Evolutionary conservation across 2,113 vertebrate genomes (phyloP), one percentile per base, ranked within the genome.

Genomic region (Leptobrachium ailaonicum): DNA sequence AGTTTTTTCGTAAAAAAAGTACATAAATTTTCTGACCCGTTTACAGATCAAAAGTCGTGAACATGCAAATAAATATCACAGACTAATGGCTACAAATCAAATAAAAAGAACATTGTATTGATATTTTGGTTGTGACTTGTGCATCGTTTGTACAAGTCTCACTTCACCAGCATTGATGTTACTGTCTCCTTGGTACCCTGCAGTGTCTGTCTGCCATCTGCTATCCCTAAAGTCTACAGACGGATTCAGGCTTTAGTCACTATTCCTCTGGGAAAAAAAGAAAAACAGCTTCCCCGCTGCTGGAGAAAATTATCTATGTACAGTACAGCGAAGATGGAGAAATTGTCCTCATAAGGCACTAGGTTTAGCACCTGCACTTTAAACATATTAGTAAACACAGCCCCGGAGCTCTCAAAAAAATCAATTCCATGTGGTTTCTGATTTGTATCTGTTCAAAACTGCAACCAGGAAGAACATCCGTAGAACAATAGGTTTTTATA

Each of bases 241-340:
- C 75, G 43, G 80, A 79, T 80, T 82, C 62, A 84, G 58, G 13
- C n/a, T 45, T 84, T 83, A 85, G 69, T 83, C 68, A 80, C 73
- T 86, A 73, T 67, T 84, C 60, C 83, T 71, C 71, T 75, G 82
- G 81, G 77, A 2, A 50, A 50, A 50, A 32, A 70, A 66, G 82
- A 69, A 74, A 88, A 82, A n/a, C 47, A 80, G 63, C 68, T 85
- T 54, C 66, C 77, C 73, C 71, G 73, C 44, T 84, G 81, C 77
- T 82, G 79, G 78, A 83, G 53, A 77, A 85, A 87, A 87, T 82
- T 42, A 86, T 85, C 77, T 85, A 75, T 66, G 62, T 70, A 76
- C 4, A 84, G 69, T 75, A 83, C 56, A 83, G 80, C n/a, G 56
- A 84, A 54, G 63, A 54, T 72, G 6, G 64, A 50, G 62, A 81